Base-by-base conservation (phyloP, 2,888 invertebrate species). In the Coremacera marginata region DNA sequence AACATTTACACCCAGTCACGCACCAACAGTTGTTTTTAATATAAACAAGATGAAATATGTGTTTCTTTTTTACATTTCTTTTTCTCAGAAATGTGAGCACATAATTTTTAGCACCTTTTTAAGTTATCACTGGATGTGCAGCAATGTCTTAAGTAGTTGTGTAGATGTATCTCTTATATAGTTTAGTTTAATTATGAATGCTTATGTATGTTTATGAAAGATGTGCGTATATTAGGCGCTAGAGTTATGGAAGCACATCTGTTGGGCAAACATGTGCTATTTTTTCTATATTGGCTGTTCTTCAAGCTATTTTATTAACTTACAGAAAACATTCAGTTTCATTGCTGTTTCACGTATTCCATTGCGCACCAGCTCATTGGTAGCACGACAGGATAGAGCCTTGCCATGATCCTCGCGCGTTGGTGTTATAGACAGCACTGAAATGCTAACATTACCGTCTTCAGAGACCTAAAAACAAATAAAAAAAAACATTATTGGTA, bases 281-380 rank as follows among this genome's bases (percentile, higher is more conserved):
- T 19, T 44, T 68, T 31, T 27, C 22, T 65, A 1, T 31, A 1
- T 65, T 27, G n/a, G 31, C 9, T 63, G 2, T 31, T 27, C 1
- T 63, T 31, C 55, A 5, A 52, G 19, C 8, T 51, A 2, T 68
- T 8, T 16, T 11, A 84, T 79, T 80, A 88, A 93, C 96, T 95
- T 91, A 97, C 97, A 97, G 90, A 94, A 95, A 82, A 97, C 94
- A 90, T 95, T 94, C 78, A 97, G 91, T 86, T 93, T 94, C 92
- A 95, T 93, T 70, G 93, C 93, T 80, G 95, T 94, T 88, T 97
- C 96, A 79, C 94, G 92, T 27, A 93, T 92, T 77, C 94, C 93
- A 82, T 92, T 93, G 83, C 93, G 92, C 31, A 96, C 91, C 81
- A 93, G 91, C 68, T 93, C 91, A 89, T 97, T 97, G 76, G 94